These are phyloP conservation scores for Sesia bembeciformis DNA, from an alignment of 2,888 invertebrate genomes.

Conservation along the genomic window DNA sequence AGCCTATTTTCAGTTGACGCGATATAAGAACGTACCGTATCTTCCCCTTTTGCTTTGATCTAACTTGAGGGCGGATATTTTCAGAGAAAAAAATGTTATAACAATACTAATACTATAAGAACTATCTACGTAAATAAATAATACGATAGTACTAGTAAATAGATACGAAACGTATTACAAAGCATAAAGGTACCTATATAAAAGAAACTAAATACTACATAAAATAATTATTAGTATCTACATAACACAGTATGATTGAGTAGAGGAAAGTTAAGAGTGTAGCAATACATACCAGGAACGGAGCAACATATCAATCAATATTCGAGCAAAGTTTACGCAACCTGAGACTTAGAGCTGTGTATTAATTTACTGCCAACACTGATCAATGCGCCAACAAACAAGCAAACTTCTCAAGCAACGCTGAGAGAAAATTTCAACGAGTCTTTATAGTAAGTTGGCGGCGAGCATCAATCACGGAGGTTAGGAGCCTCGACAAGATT, in stretches of 20 bases:
- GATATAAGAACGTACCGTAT: no score
- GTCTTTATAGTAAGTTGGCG: slow-evolving; percentile 26
- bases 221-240: no score
- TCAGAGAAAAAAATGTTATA: no score
- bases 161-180: no score
- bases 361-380: slow-evolving; percentile 38
- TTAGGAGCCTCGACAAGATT: slow-evolving; percentile 25
- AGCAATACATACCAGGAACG: neutral
- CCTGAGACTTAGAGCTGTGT: slow-evolving; percentile 17
- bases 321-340: slow-evolving; percentile 25
- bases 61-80: no score
- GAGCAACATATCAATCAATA: slow-evolving; percentile 33
- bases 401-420: slow-evolving; percentile 19
- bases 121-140: no score
- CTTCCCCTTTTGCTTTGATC: no score
- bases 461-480: slow-evolving; percentile 44
- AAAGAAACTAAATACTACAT: no score
- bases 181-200: no score
- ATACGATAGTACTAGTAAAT: no score
- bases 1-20: no score
- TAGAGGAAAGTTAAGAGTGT: neutral
- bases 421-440: slow-evolving; percentile 24
- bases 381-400: slow-evolving; percentile 32
- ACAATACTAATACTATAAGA: no score
- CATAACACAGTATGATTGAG: neutral